Evolutionary conservation across 2,888 invertebrate species (phyloP), one percentile per base, ranked within the genome.

Genomic region (Drosophila koepferae): DNA sequence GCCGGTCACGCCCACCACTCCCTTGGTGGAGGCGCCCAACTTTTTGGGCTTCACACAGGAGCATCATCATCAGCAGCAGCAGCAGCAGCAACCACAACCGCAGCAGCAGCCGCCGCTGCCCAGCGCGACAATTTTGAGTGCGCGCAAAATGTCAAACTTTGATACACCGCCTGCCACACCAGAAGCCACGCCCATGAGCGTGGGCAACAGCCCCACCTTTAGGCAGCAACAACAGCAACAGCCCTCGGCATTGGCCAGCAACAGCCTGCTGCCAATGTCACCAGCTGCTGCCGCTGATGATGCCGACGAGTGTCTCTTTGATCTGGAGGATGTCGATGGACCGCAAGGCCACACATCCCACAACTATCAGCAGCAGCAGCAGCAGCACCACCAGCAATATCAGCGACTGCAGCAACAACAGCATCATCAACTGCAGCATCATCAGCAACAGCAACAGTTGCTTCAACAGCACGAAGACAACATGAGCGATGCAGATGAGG

Each of bases 261-360:
- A n/a, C n/a, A 43, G 38, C 1, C 4, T 67, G 62, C 20, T 63
- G 67, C 48, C 59, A 51, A 74, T 72, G 72, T 82, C 53, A 43
- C 44, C 81, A 28, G 44, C 63, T 18, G 44, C 59, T 18, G 49
- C 31, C 10, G 54, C 73, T 0, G 92, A 92, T 23, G 79, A 81
- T 12, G 96, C 96, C 83, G 94, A 95, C 14, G 96, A 97, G 92
- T 96, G 96, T 68, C 94, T 97, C 73, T 97, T 97, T 90, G 95
- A 96, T 83, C 94, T 97, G 83, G 97, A 97, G 92, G 97, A 96
- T 63, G 90, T 92, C 36, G 91, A 92, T 62, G 83, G 66, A 12
- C 56, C 72, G 6, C 51, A 51, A 36, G 36, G 58, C 14, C 78
- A 69, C 18, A 14, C 55, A 31, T 23, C 43, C 36, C 54, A 56